Evolutionary conservation across 2,888 invertebrate genomes (phyloP).

Genomic region (Tetragnatha montana): DNA sequence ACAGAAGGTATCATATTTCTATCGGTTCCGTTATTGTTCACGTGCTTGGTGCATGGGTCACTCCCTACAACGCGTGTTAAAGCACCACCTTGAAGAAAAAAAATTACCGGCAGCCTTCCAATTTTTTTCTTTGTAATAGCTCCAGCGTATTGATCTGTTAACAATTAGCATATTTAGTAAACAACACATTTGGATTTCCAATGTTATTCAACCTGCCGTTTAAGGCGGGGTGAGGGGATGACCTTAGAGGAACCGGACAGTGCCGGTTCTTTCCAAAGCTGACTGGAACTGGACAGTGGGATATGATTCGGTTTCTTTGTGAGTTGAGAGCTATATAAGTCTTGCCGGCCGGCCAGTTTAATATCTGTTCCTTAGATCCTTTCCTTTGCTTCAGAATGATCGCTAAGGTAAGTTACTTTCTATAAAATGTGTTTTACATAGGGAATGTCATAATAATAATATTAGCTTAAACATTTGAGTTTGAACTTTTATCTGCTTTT

Average conservation of each 20-base stretch:
- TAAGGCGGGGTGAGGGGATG: conserved; percentile 11
- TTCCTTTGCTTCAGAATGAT: conserved; percentile 22
- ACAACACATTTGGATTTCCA: conserved; percentile 14
- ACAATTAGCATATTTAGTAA: conserved; percentile 27
- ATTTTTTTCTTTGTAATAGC: background rate
- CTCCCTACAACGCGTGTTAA: too few species aligned
- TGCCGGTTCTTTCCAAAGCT: background rate
- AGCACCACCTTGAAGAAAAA: background rate
- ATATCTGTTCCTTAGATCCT: background rate
- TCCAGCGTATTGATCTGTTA: background rate
- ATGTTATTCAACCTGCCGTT: background rate
- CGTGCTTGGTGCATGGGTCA: too few species aligned
- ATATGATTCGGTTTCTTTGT: background rate
- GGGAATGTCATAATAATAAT: too few species aligned
- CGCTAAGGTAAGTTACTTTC: conserved; percentile 36
- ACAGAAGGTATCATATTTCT: too few species aligned
- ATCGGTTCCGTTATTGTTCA: too few species aligned
- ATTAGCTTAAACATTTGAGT: too few species aligned
- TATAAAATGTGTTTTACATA: too few species aligned
- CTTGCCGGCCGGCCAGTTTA: background rate
- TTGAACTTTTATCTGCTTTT: background rate
- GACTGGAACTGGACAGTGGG: background rate
- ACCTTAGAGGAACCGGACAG: conserved; percentile 21
- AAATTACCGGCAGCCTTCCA: background rate
- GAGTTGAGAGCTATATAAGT: background rate